Evolutionary conservation across 2,113 vertebrate genomes (phyloP), one percentile per base, ranked within the genome.

Genomic region (Blennius ocellaris): DNA sequence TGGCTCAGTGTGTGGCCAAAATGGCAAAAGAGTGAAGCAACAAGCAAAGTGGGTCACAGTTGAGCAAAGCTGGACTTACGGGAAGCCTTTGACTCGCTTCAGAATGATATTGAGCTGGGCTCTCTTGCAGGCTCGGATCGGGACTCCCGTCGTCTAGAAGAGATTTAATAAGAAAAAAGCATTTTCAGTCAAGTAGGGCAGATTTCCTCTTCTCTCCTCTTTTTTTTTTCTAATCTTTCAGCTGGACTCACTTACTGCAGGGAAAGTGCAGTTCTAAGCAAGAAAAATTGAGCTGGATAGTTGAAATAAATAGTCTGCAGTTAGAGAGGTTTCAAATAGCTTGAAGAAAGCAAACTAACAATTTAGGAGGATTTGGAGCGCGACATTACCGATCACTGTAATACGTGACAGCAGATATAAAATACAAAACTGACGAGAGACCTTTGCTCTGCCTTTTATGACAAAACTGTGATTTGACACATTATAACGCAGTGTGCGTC

Each of bases 51-150:
- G 50, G 76, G 74, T 59, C 60, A 64, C 14, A 76, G 78, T 43
- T 58, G 4, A 67, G 70, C 78, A 58, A 49, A 80, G 62, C 11
- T 44, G 0, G 10, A 93, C 94, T 93, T 83, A 95, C 94, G 92
- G 93, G 73, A 95, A 95, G 59, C 93, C 94, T 15, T 1, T 3
- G 45, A 94, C 60, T 84, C 93, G 84, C 52, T 94, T 93, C 82
- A 95, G 30, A 48, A 95, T 91, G 76, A 95, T 69, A 41, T 95
- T 95, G 53, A 95, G 88, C 81, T 95, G 94, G 39, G 93, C 93
- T 86, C 94, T 87, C 71, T 94, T 94, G 72, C 93, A 95, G 75
- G 93, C 94, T 53, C 94, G 93, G 38, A 95, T 92, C 47, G 94
- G 94, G 15, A 94, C 88, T 5, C 94, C 94, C 1, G 90, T 92